Evolutionary conservation across 2,888 invertebrate species (phyloP).

Genomic region (Ormyrus nitidulus): DNA sequence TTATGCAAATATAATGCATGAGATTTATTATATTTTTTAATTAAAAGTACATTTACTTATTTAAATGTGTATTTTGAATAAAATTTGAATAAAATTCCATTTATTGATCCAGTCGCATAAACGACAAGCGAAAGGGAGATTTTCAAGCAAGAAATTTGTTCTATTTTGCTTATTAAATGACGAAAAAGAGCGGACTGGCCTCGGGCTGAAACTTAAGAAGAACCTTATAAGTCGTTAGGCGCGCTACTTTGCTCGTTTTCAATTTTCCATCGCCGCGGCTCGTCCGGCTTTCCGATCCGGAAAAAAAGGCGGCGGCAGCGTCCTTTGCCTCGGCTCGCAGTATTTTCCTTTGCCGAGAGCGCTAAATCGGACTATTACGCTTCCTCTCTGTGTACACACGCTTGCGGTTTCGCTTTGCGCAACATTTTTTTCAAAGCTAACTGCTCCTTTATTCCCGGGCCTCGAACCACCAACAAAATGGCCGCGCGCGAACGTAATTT

Average conservation of each 20-base stretch:
- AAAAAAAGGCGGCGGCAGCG: not conserved
- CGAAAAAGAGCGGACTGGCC: not conserved
- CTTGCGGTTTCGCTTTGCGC: slow-evolving; percentile 22
- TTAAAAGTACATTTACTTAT: no score
- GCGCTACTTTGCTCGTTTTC: slow-evolving; percentile 11
- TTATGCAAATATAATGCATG: no score
- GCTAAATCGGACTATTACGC: slow-evolving; percentile 71
- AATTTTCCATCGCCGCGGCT: not conserved
- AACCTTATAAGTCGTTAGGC: slow-evolving; percentile 13
- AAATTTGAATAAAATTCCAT: no score
- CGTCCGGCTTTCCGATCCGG: slow-evolving; percentile 7
- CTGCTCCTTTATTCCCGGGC: slow-evolving; percentile 23
- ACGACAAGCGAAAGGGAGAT: not conserved
- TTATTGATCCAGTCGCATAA: no score
- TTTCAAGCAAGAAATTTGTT: not conserved
- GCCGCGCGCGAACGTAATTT: slow-evolving; percentile 25
- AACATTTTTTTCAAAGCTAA: slow-evolving; percentile 36
- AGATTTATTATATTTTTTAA: no score
- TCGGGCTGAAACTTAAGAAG: not conserved
- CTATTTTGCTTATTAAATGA: not conserved
- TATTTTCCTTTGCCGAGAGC: slow-evolving; percentile 66
- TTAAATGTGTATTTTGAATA: no score
- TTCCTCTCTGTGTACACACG: slow-evolving; percentile 26
- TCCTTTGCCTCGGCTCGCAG: not conserved
- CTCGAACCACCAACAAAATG: slow-evolving; percentile 43